Evolutionary conservation across 2,113 vertebrate species (phyloP).

Genomic region (Rhineura floridana): DNA sequence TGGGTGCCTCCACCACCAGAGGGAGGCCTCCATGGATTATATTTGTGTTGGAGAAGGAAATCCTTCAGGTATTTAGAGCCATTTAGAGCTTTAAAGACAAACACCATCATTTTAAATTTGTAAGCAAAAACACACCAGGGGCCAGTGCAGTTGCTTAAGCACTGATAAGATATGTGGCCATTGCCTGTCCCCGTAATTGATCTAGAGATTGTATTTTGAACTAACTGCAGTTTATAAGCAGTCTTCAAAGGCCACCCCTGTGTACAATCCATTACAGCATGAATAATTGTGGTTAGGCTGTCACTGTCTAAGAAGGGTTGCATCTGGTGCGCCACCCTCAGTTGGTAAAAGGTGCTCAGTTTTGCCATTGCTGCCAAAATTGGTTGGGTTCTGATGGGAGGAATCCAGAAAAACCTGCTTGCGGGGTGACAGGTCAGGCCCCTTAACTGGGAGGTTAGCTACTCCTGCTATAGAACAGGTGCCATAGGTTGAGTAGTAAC

Average conservation of each 20-base stretch:
- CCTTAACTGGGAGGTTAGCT: neutral
- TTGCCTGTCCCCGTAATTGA: neutral
- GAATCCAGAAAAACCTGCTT: no score
- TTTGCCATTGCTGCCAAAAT: no score
- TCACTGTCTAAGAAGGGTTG: neutral
- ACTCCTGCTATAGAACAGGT: neutral
- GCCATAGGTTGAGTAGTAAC: neutral
- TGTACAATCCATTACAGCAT: neutral
- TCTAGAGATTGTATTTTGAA: neutral
- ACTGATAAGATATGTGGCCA: neutral
- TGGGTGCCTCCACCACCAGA: neutral
- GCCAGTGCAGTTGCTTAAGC: neutral
- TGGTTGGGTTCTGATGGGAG: no score
- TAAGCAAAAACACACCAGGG: no score
- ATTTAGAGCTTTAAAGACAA: neutral
- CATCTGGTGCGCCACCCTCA: neutral
- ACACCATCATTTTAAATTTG: no score
- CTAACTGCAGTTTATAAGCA: neutral
- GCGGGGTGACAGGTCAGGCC: no score
- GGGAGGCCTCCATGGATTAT: no score
- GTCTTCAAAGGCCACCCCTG: no score
- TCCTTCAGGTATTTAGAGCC: no score
- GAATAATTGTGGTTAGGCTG: neutral
- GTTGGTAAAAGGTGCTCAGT: neutral
- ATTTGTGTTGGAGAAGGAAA: neutral